A percentile compares a stretch with the other conserved stretches of the same genome.
Evolutionary conservation across 1,140 invertebrate species (phyloP).

Genomic region (Bombus breviceps): DNA sequence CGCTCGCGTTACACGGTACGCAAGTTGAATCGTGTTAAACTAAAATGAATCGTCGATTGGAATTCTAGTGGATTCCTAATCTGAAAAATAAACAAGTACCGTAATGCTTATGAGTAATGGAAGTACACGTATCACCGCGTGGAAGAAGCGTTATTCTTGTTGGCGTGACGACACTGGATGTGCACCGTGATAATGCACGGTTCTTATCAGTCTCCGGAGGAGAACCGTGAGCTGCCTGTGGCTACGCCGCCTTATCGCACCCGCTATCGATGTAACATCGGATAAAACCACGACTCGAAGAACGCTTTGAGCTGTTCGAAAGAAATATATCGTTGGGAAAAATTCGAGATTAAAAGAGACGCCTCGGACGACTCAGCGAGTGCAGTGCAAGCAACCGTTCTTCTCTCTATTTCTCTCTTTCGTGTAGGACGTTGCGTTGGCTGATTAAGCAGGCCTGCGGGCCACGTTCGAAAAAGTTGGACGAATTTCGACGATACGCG

Average conservation of each 20-base stretch:
- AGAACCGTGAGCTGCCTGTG: conserved; percentile 37
- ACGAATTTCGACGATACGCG: not conserved
- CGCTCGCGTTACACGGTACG: too few species aligned
- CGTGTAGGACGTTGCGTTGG: not conserved
- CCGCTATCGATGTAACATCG: conserved; percentile 43
- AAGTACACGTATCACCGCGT: too few species aligned
- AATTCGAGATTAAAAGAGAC: not conserved
- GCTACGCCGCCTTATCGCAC: conserved; percentile 21
- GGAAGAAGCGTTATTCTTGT: conserved; percentile 13
- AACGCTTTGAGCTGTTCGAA: not conserved
- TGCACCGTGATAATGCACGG: conserved; percentile 74
- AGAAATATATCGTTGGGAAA: not conserved
- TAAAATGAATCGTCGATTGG: too few species aligned
- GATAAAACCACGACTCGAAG: conserved; percentile 59
- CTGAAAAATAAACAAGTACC: too few species aligned
- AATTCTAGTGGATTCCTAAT: too few species aligned
- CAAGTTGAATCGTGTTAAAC: too few species aligned
- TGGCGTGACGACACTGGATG: conserved; percentile 69
- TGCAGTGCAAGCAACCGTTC: not conserved
- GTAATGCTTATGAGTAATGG: too few species aligned
- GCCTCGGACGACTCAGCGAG: not conserved
- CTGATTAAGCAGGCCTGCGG: too few species aligned
- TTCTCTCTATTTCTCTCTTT: not conserved
- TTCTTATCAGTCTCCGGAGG: conserved; percentile 69
- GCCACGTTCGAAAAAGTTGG: not conserved